Evolutionary conservation across 2,113 vertebrate genomes (phyloP), one percentile per base, ranked within the genome.

Genomic region (Actinemys pallida): DNA sequence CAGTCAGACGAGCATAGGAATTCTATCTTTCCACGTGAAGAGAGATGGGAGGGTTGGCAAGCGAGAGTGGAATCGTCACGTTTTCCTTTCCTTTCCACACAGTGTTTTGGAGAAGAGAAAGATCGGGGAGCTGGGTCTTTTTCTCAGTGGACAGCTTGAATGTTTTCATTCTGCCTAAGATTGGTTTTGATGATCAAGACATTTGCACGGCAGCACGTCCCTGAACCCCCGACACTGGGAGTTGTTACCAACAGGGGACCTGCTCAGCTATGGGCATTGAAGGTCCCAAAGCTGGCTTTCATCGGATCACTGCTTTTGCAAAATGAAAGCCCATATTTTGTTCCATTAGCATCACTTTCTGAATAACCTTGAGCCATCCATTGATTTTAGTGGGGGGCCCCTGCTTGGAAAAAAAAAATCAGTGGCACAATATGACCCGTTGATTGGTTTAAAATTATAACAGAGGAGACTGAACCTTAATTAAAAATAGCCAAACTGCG

Each of bases 181-280:
- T 0, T 81, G 75, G 49, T 69, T 85, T 56, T 45, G 84, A 17
- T 83, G 27, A 52, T 72, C 42, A 10, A n/a, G 76, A 69, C 39
- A 56, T 13, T 78, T 39, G 39, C 52, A 88, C 10, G 52, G 90
- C 7, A 12, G 1, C 9, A 10, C 80, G 16, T 10, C 65, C 47
- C 56, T 2, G 17, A 65, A 35, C 5, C 31, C 45, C 42, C 52
- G 19, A 31, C 29, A n/a, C 31, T 0, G 12, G 16, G 65, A 27
- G 59, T 45, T 0, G 2, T 72, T 45, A 47, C 0, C 27, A 89
- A 85, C 1, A 8, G 0, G 0, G 27, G 39, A 42, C 59, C n/a
- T 22, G 31, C 20, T 76, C 6, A 42, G 31, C 53, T 56, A 22
- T 14, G 56, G 53, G 31, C 31, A 19, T 24, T 84, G 45, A 95